A percentile compares a stretch with the other conserved stretches of the same genome.
phyloP scores from a whole-genome alignment of 2,797 vertebrate genomes.

The Takifugu rubripes region DNA sequence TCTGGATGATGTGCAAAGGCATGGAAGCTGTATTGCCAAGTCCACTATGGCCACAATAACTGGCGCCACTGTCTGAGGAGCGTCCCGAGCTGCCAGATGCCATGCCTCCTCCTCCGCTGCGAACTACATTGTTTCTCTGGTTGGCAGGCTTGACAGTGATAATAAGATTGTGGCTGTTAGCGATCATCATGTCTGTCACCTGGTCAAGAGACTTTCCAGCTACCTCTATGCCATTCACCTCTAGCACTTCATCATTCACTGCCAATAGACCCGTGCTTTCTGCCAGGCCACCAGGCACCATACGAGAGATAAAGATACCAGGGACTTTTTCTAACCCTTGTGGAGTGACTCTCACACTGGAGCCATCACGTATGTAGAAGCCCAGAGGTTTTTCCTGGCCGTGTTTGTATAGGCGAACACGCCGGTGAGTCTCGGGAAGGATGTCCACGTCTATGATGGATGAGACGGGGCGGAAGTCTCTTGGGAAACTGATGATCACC shows the following conservation, averaged over 20 bases:
- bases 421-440: slow-evolving; percentile 91
- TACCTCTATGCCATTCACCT: slow-evolving; percentile 97
- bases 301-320: slow-evolving; percentile 93
- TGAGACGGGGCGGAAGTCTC: slow-evolving; percentile 94
- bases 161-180: slow-evolving; percentile 97
- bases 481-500: slow-evolving; percentile 91
- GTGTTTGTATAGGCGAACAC: slow-evolving; percentile 93
- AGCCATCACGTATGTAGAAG: slow-evolving; percentile 96
- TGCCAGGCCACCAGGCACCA: slow-evolving; percentile 92
- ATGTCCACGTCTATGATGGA: slow-evolving; percentile 98
- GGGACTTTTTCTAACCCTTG: slow-evolving; percentile 95
- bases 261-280: slow-evolving; percentile 94
- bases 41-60: slow-evolving; percentile 73
- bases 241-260: slow-evolving; percentile 94
- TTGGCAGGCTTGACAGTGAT: slow-evolving; percentile 95
- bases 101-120: slow-evolving; percentile 78
- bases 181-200: slow-evolving; percentile 99
- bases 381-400: slow-evolving; percentile 94
- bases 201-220: slow-evolving; percentile 94
- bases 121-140: slow-evolving; percentile 93
- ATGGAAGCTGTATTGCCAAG: slow-evolving; percentile 37
- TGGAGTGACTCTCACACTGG: slow-evolving; percentile 90
- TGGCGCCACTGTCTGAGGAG: slow-evolving; percentile 88
- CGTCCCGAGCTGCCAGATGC: slow-evolving; percentile 91
- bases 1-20: slow-evolving; percentile 78